These are phyloP conservation scores for Scaptomyza montana DNA, from an alignment of 1,140 invertebrate species.

Conservation along the genomic window DNA sequence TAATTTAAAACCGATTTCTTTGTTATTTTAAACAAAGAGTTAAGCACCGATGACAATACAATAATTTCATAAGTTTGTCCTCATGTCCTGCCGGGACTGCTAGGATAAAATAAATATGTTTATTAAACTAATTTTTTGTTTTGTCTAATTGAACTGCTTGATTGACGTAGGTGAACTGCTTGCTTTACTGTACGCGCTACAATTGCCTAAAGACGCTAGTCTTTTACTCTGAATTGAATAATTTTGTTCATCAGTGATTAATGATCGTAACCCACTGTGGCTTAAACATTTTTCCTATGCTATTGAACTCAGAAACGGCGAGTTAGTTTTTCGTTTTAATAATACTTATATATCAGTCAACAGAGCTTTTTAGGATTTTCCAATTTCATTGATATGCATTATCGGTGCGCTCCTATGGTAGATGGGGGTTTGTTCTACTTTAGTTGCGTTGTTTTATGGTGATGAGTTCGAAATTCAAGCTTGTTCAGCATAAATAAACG, in stretches of 20 bases:
- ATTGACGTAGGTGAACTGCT: too few species aligned
- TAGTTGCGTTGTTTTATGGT: conserved; percentile 75
- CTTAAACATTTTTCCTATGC: conserved; percentile 30
- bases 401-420: conserved; percentile 36
- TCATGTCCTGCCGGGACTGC: too few species aligned
- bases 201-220: too few species aligned
- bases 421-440: conserved; percentile 76
- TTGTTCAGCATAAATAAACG: conserved; percentile 73
- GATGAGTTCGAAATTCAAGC: conserved; percentile 79
- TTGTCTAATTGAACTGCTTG: too few species aligned
- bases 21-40: too few species aligned
- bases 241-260: not conserved
- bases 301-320: conserved; percentile 73
- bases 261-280: conserved; percentile 47
- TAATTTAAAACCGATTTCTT: too few species aligned
- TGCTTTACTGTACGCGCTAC: too few species aligned
- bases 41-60: too few species aligned
- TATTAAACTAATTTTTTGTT: too few species aligned
- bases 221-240: too few species aligned
- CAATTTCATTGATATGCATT: conserved; percentile 75
- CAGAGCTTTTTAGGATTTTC: conserved; percentile 76
- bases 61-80: too few species aligned
- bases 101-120: too few species aligned
- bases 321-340: conserved; percentile 78
- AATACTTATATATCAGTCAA: conserved; percentile 38